Percentiles rank a stretch among this genome's conserved stretches.
These are phyloP conservation scores for Caracal caracal DNA, from an alignment of 2,113 vertebrate genomes.

Conservation along the genomic window DNA sequence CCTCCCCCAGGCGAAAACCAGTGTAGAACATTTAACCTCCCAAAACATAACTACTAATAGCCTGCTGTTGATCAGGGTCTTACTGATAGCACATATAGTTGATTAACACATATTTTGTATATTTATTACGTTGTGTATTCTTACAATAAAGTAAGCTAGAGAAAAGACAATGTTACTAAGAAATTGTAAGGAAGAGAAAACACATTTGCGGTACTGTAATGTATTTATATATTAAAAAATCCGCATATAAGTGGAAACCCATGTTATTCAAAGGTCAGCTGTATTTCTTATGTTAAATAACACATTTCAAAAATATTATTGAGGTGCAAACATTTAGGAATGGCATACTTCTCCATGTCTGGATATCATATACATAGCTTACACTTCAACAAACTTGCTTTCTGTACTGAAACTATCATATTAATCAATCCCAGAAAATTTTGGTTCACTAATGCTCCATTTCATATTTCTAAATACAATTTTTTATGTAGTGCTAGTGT, in stretches of 20 bases:
- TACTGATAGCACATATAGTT: not conserved
- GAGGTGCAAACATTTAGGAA: not conserved
- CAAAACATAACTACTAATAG: not conserved
- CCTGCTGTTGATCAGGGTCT: not conserved
- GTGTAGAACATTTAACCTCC: not conserved
- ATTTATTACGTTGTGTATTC: not conserved
- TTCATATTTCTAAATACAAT: slow-evolving; percentile 11
- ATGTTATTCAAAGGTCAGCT: not conserved
- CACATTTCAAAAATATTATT: not conserved
- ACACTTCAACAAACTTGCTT: not conserved
- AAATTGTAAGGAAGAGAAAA: not conserved
- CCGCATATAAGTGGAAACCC: not conserved
- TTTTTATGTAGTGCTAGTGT: not conserved
- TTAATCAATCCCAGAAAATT: not conserved
- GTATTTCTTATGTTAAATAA: not conserved
- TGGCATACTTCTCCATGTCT: not conserved
- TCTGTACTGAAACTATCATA: not conserved
- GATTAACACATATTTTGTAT: not conserved
- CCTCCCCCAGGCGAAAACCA: not conserved
- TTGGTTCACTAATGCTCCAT: not conserved
- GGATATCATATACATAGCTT: not conserved
- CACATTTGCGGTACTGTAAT: not conserved
- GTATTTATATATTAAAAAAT: not conserved
- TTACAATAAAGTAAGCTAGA: not conserved
- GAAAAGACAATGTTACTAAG: not conserved